phyloP scores from a whole-genome alignment of 1,140 invertebrate genomes.

The Teleogryllus occipitalis region DNA sequence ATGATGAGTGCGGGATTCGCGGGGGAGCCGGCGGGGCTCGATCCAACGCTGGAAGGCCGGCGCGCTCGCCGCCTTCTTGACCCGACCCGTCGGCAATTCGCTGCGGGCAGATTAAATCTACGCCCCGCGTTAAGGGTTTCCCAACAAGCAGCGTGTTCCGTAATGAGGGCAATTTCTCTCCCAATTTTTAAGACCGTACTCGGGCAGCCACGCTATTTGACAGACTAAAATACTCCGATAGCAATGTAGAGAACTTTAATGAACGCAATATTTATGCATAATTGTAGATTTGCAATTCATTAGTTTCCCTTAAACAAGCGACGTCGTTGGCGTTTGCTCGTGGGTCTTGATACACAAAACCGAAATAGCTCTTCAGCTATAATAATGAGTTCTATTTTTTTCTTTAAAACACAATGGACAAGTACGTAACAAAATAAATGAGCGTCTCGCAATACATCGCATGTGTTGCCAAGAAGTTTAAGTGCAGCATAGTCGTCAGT shows the following conservation, averaged over 20 bases:
- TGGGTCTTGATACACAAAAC: too few species aligned
- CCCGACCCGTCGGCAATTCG: not conserved
- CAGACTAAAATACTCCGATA: not conserved
- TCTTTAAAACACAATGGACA: too few species aligned
- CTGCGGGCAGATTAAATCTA: not conserved
- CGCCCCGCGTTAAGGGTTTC: not conserved
- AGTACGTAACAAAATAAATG: too few species aligned
- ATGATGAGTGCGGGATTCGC: too few species aligned
- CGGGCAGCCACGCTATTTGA: not conserved
- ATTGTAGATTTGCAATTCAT: not conserved
- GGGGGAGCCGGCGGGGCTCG: not conserved
- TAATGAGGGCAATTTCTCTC: constrained; percentile 1
- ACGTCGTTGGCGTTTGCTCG: not conserved
- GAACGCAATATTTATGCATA: not conserved
- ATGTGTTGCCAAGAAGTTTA: too few species aligned
- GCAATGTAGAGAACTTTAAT: not conserved
- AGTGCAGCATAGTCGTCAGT: too few species aligned
- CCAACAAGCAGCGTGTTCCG: not conserved
- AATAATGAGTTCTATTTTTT: too few species aligned
- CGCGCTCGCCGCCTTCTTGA: not conserved
- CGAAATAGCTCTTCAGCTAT: too few species aligned
- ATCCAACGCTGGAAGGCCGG: not conserved
- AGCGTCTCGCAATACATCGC: too few species aligned
- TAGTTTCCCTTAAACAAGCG: not conserved
- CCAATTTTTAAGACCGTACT: not conserved